phyloP scores from a whole-genome alignment of 2,797 vertebrate species.

The Sebastes paucispinis region DNA sequence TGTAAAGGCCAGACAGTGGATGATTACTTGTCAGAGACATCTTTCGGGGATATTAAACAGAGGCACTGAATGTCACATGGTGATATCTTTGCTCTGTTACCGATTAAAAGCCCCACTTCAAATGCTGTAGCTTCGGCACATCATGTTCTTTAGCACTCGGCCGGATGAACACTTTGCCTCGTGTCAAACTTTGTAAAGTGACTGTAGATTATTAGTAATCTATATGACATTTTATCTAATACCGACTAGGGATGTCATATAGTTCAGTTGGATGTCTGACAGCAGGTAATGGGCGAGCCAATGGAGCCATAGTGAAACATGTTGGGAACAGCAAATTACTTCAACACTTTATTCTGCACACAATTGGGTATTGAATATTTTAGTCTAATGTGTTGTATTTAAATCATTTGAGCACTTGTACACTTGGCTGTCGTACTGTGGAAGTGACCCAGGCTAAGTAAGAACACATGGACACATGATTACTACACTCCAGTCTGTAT shows the following conservation, averaged over 20 bases:
- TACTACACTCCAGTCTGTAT: neutral
- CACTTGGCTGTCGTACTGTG: neutral
- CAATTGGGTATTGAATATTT: neutral
- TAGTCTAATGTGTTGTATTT: neutral
- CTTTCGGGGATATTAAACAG: neutral
- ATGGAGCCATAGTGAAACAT: neutral
- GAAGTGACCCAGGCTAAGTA: neutral
- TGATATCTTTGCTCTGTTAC: slow-evolving; percentile 1
- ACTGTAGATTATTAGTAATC: slow-evolving; percentile 16
- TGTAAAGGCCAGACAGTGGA: neutral
- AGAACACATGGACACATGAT: neutral
- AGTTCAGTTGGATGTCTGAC: neutral
- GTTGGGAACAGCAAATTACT: neutral
- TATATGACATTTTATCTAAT: neutral
- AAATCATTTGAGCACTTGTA: neutral
- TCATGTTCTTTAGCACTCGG: neutral
- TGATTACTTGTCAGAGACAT: slow-evolving; percentile 1
- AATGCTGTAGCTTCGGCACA: neutral
- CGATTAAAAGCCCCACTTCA: neutral
- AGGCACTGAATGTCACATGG: neutral
- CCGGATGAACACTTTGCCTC: neutral
- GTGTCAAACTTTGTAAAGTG: slow-evolving; percentile 2
- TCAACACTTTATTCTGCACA: neutral
- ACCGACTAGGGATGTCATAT: neutral
- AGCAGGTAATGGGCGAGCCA: slow-evolving; percentile 1